Evolutionary conservation across 2,797 vertebrate genomes (phyloP).

Genomic region (Rhinoraja longicauda): DNA sequence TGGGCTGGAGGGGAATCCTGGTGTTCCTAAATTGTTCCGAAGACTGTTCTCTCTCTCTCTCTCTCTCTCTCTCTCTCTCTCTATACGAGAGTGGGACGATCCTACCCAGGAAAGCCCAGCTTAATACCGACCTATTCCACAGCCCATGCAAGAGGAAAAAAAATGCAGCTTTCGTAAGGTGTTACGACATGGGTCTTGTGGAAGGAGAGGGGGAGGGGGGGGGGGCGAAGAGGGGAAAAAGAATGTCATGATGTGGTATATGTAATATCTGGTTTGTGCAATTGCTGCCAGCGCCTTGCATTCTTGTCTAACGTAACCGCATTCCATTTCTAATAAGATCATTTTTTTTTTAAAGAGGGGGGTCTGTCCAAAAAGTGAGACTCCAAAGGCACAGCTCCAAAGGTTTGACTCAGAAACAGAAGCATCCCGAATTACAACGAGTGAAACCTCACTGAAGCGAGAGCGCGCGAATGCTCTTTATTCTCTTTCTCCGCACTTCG

Average conservation of each 20-base stretch:
- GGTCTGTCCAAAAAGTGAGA: neutral
- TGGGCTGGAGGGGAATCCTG: neutral
- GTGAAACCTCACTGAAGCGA: neutral
- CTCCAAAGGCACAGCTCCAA: neutral
- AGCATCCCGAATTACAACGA: neutral
- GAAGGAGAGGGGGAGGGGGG: neutral
- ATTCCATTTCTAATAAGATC: slow-evolving; percentile 26
- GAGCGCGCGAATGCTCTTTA: neutral
- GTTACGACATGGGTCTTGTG: slow-evolving; percentile 6
- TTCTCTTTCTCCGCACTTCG: neutral
- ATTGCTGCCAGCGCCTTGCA: neutral
- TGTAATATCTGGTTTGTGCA: slow-evolving; percentile 2
- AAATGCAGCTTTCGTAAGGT: slow-evolving; percentile 35
- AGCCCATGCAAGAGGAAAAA: slow-evolving; percentile 13
- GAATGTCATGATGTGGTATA: slow-evolving; percentile 4
- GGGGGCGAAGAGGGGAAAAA: slow-evolving; percentile 8
- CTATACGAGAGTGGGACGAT: neutral
- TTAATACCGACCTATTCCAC: slow-evolving; percentile 23
- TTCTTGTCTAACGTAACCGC: slow-evolving; percentile 23
- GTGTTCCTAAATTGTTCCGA: neutral
- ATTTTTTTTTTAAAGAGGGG: neutral
- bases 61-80: too few species aligned
- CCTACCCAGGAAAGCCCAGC: neutral
- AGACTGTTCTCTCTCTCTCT: neutral
- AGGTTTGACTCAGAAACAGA: neutral